Evolutionary conservation across 2,113 vertebrate genomes (phyloP).

Genomic region (Charadrius vociferus): DNA sequence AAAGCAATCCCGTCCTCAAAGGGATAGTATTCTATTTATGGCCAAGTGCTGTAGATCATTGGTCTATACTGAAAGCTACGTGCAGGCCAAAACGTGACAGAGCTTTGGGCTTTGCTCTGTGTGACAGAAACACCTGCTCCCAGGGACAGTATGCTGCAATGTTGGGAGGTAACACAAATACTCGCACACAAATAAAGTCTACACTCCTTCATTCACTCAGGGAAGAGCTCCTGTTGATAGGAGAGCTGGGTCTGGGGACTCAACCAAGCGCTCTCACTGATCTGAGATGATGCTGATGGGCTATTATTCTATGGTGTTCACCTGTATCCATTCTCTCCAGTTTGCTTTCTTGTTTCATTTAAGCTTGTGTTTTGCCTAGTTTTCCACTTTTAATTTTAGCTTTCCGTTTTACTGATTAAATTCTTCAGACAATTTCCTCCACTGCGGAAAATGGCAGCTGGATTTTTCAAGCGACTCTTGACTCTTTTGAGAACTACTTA

Average conservation of each 20-base stretch:
- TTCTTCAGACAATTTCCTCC: background rate
- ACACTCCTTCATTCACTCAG: rapidly evolving
- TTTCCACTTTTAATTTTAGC: background rate
- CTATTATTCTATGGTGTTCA: background rate
- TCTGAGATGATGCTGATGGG: background rate
- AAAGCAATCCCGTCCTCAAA: background rate
- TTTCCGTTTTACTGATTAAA: background rate
- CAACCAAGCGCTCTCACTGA: background rate
- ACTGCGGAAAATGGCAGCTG: background rate
- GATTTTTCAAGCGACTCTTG: background rate
- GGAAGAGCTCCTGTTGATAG: background rate
- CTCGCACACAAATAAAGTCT: background rate
- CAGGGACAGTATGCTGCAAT: background rate
- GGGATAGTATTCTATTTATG: background rate
- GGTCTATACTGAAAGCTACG: background rate
- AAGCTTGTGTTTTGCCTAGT: background rate
- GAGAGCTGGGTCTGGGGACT: background rate
- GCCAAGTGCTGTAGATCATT: background rate
- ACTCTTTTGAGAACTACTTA: background rate
- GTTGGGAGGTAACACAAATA: rapidly evolving
- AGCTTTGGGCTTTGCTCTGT: background rate
- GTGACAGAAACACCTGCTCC: background rate
- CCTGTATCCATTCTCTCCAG: background rate
- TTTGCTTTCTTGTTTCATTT: background rate
- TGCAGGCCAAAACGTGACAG: background rate